These are phyloP conservation scores for Drosophila mulleri DNA, from an alignment of 2,888 invertebrate genomes.

Conservation along the genomic window DNA sequence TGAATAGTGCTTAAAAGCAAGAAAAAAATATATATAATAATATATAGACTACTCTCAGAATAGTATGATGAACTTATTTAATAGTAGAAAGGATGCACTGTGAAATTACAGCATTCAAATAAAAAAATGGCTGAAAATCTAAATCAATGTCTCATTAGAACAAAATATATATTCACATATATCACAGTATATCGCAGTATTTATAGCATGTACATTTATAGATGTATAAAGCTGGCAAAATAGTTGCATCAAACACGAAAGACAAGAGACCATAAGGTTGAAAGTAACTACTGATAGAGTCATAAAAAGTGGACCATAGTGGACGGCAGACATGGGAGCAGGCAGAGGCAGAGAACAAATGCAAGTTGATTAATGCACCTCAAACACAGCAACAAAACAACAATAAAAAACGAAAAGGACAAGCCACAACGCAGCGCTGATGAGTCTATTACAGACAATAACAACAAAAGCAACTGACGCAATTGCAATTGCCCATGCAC, in stretches of 20 bases:
- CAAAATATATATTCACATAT: not conserved
- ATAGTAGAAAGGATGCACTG: no score
- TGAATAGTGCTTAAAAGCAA: no score
- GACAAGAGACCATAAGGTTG: constrained; percentile 33
- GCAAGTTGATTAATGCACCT: constrained; percentile 75
- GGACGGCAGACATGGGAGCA: constrained; percentile 9
- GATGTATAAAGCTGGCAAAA: not conserved
- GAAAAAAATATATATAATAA: no score
- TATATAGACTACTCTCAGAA: no score
- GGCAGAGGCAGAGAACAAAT: constrained; percentile 46
- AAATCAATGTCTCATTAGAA: no score
- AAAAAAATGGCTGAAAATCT: no score
- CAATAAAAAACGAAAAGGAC: constrained; percentile 59
- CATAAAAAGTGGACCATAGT: constrained; percentile 56
- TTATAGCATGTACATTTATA: not conserved
- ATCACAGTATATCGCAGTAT: no score
- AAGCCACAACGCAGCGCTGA: constrained; percentile 57
- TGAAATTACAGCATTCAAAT: no score
- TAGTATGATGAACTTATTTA: no score
- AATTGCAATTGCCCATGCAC: constrained; percentile 48
- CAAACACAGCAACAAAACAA: constrained; percentile 46
- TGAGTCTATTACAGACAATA: constrained; percentile 74
- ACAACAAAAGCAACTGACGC: constrained; percentile 56
- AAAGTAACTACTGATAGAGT: constrained; percentile 14
- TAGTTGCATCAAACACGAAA: constrained; percentile 20